Percentiles rank a stretch among this genome's conserved stretches.
These are phyloP conservation scores for Microcebus ravelobensis DNA, from an alignment of 2,113 vertebrate species.

Conservation along the genomic window DNA sequence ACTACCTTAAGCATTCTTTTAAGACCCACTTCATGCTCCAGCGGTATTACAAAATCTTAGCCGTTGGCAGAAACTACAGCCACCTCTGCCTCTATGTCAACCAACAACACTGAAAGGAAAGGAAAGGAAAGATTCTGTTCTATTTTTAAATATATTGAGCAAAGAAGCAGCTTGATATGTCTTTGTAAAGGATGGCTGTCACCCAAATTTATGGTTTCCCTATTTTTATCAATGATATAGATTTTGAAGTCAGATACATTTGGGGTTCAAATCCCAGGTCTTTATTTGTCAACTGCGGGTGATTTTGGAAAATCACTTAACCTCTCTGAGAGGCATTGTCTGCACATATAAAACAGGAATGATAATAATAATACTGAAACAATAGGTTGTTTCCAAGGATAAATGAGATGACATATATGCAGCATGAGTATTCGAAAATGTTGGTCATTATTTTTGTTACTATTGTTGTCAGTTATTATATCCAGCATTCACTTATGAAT, in stretches of 20 bases:
- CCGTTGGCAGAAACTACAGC: background rate
- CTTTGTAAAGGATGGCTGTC: constrained; percentile 66
- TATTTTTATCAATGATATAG: constrained; percentile 49
- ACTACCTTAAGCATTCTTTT: background rate
- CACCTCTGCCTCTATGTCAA: background rate
- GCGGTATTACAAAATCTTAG: background rate
- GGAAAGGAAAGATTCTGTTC: constrained; percentile 62
- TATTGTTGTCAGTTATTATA: background rate
- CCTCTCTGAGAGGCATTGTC: background rate
- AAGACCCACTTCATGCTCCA: background rate
- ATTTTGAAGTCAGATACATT: constrained; percentile 24
- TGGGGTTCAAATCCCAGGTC: constrained; percentile 3
- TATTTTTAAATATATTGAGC: constrained; percentile 72
- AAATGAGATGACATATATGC: background rate
- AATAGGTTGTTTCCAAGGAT: background rate
- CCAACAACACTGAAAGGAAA: constrained; percentile 44
- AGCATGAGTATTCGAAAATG: background rate
- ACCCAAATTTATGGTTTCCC: constrained; percentile 33
- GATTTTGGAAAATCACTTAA: background rate
- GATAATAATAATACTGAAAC: background rate
- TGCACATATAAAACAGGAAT: background rate
- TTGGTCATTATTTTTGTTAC: background rate
- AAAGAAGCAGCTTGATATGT: constrained; percentile 54
- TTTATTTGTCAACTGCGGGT: background rate
- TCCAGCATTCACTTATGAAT: background rate